Percentiles rank a stretch among this genome's conserved stretches.
phyloP scores from a whole-genome alignment of 64 coral and sea anemone species.

The Montipora efflorescens region DNA sequence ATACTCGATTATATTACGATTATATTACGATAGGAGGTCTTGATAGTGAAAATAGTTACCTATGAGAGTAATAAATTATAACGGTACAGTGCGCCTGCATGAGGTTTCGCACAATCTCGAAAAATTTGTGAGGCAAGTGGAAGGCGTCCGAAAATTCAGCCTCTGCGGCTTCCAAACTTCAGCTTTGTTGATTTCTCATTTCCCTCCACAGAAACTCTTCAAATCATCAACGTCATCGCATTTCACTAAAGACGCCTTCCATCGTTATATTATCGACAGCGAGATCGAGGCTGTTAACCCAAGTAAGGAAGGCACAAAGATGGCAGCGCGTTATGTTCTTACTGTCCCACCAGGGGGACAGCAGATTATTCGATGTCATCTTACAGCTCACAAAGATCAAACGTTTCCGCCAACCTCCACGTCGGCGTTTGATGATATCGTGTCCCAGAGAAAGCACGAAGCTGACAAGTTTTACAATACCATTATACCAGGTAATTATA shows the following conservation, averaged over 20 bases:
- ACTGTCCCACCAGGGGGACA: slow-evolving; percentile 52
- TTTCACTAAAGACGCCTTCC: slow-evolving; percentile 77
- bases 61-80: too few species aligned
- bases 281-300: slow-evolving; percentile 61
- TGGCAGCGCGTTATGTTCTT: slow-evolving; percentile 78
- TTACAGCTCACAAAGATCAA: slow-evolving; percentile 45
- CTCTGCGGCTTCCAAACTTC: neutral
- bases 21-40: too few species aligned
- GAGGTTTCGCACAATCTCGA: too few species aligned
- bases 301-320: slow-evolving; percentile 60
- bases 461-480: slow-evolving; percentile 72
- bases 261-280: slow-evolving; percentile 78
- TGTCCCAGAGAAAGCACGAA: slow-evolving; percentile 59
- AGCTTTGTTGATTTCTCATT: neutral
- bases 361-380: slow-evolving; percentile 61
- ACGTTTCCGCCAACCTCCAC: slow-evolving; percentile 5
- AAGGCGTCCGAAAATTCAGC: neutral
- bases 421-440: slow-evolving; percentile 40
- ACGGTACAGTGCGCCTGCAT: too few species aligned
- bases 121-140: too few species aligned
- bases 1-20: too few species aligned
- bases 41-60: too few species aligned
- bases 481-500: slow-evolving; percentile 71
- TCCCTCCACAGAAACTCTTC: slow-evolving; percentile 37
- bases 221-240: slow-evolving; percentile 26